A percentile compares a stretch with the other conserved stretches of the same genome.
Conservation (phyloP, 2,113 vertebrate species). For the Scophthalmus maximus region DNA sequence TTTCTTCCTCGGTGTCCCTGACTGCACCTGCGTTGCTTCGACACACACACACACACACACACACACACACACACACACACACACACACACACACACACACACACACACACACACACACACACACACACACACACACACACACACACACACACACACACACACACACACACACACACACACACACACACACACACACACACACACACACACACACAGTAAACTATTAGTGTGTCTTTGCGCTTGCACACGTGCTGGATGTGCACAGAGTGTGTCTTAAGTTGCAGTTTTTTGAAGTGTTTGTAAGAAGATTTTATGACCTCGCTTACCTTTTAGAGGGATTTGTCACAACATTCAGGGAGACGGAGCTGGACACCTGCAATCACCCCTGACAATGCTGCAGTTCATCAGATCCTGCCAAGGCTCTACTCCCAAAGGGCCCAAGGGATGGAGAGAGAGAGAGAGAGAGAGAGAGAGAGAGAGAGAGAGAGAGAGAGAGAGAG, state of each 20-base stretch:
- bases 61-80: background rate
- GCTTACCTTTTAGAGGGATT: constrained; percentile 66
- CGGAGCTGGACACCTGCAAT: constrained; percentile 70
- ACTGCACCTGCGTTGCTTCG: constrained; percentile 77
- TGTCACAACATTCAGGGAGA: constrained; percentile 65
- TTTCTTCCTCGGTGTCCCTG: constrained; percentile 76
- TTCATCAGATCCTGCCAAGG: constrained; percentile 43
- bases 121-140: background rate
- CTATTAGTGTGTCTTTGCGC: constrained; percentile 5
- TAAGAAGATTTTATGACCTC: constrained; percentile 68
- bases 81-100: constrained; percentile 2
- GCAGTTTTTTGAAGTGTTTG: constrained; percentile 42
- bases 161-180: background rate
- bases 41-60: constrained; percentile 29
- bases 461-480: too few species aligned
- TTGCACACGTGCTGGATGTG: background rate
- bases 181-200: constrained; percentile 27
- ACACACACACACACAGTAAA: background rate
- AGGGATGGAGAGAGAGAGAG: constrained; percentile 24
- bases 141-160: constrained; percentile 30
- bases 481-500: too few species aligned
- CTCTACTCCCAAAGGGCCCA: constrained; percentile 46
- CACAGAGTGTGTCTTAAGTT: constrained; percentile 20
- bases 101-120: constrained; percentile 29
- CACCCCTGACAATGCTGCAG: constrained; percentile 57